Percentiles rank a stretch among this genome's conserved stretches.
Conservation (phyloP, 2,113 vertebrate species). For the Alethe castanea region DNA sequence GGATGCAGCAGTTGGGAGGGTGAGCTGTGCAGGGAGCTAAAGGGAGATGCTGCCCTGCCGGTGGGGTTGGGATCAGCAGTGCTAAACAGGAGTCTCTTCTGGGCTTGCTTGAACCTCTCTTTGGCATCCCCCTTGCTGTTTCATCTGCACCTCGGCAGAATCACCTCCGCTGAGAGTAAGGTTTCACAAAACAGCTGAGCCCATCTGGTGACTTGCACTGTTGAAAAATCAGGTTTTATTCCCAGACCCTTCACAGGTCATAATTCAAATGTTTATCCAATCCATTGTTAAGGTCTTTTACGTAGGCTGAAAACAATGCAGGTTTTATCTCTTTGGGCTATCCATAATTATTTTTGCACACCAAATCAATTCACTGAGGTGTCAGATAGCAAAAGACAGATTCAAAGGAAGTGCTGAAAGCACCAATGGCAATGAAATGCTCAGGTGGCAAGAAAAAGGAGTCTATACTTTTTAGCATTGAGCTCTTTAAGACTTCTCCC, state of each 20-base stretch:
- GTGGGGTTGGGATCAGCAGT: neutral
- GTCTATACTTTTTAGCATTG: neutral
- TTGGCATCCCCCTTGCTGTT: neutral
- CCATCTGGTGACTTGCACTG: neutral
- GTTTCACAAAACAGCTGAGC: constrained; percentile 25
- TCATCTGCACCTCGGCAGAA: neutral
- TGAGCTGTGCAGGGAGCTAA: neutral
- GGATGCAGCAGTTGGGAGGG: neutral
- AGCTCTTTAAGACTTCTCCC: neutral
- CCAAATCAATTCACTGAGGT: neutral
- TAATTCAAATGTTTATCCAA: neutral
- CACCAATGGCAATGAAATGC: neutral
- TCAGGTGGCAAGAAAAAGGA: neutral
- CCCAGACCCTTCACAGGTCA: neutral
- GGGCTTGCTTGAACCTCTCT: neutral
- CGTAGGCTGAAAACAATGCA: neutral
- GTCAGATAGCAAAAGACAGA: neutral
- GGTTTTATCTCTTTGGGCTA: neutral
- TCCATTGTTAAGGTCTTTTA: neutral
- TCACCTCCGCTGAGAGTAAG: neutral
- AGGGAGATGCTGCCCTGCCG: neutral
- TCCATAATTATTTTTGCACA: neutral
- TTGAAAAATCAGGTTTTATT: constrained; percentile 3
- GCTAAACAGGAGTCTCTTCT: neutral
- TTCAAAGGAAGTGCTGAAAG: neutral